Percentiles rank a stretch among this genome's conserved stretches.
Evolutionary conservation across 1,140 invertebrate genomes (phyloP).

Genomic region (Ericerus pela): DNA sequence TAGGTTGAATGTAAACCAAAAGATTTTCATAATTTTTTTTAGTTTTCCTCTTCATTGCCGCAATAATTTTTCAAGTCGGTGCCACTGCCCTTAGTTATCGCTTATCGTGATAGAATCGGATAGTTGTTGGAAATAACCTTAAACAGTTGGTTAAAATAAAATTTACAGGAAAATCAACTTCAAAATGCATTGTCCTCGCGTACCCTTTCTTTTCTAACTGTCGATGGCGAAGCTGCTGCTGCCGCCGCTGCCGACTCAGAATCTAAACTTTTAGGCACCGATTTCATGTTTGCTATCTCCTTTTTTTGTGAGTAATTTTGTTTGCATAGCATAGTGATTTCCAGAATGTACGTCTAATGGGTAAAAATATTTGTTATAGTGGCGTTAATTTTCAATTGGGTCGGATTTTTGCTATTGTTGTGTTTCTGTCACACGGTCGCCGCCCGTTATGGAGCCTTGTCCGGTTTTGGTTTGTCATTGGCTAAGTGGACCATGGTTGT

Average conservation of each 20-base stretch:
- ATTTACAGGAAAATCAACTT: background rate
- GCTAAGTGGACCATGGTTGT: conserved; percentile 91
- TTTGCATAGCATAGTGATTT: background rate
- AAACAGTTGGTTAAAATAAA: background rate
- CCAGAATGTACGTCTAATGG: background rate
- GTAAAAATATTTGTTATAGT: conserved; percentile 39
- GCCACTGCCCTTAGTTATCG: background rate
- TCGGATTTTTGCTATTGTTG: conserved; percentile 78
- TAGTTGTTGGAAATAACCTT: background rate
- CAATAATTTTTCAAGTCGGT: too few relatives aligned
- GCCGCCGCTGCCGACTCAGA: conserved; percentile 26
- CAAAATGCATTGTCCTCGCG: conserved; percentile 1
- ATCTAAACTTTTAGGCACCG: conserved; percentile 51
- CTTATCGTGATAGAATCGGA: background rate
- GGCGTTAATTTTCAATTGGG: conserved; percentile 86
- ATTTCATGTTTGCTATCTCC: conserved; percentile 74
- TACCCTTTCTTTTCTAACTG: conserved; percentile 51
- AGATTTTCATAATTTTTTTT: too few relatives aligned
- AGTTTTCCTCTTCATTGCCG: too few relatives aligned
- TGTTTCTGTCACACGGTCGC: conserved; percentile 89
- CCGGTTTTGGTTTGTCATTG: conserved; percentile 79
- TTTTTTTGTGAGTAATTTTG: conserved; percentile 50
- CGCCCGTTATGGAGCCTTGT: conserved; percentile 76
- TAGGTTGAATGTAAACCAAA: background rate
- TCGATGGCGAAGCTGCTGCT: conserved; percentile 32